Evolutionary conservation across 92 coral and sea anemone genomes (phyloP).

Genomic region (Paramuricea clavata): DNA sequence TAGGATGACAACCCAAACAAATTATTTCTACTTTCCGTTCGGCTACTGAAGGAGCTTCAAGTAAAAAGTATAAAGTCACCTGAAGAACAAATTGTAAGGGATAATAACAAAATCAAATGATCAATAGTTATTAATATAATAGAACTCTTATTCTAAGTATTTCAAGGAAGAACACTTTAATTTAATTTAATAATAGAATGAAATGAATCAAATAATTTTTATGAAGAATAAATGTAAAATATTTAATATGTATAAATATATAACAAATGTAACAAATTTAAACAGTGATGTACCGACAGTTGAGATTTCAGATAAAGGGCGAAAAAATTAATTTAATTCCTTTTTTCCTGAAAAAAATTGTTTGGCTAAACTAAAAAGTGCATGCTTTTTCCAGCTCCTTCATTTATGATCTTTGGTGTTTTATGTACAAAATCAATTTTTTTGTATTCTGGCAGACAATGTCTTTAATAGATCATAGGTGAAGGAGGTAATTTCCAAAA

Average conservation of each 20-base stretch:
- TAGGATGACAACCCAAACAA: conserved; percentile 28
- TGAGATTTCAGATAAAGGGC: neutral
- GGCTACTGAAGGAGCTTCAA: conserved; percentile 29
- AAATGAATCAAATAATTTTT: too few relatives aligned
- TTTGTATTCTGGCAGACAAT: neutral
- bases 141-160: too few relatives aligned
- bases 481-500: neutral
- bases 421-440: too few relatives aligned
- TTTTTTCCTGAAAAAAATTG: neutral
- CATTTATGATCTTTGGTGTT: neutral
- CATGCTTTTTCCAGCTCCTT: neutral
- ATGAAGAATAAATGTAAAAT: too few relatives aligned
- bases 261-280: too few relatives aligned
- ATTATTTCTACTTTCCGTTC: conserved; percentile 22
- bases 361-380: neutral
- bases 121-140: too few relatives aligned
- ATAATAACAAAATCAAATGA: too few relatives aligned
- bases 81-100: neutral
- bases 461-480: neutral
- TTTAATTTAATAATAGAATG: too few relatives aligned
- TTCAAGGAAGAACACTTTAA: neutral
- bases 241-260: too few relatives aligned
- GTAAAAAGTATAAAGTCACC: neutral
- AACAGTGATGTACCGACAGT: neutral
- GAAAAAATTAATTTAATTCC: too few relatives aligned